phyloP scores from a whole-genome alignment of 2,113 vertebrate species.

The Antennarius striatus region DNA sequence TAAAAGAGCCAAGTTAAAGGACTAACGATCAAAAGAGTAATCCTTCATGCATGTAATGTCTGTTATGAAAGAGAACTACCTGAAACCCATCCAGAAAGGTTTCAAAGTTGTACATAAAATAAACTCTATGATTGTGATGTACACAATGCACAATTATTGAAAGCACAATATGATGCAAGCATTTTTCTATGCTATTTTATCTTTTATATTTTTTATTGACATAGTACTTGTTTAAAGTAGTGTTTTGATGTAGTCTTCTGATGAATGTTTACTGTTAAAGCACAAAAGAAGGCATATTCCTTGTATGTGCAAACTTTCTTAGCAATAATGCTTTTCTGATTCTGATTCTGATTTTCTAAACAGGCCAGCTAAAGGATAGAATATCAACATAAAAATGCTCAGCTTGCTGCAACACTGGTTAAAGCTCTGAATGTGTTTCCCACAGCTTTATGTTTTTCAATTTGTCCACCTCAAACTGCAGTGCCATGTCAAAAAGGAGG shows the following conservation, averaged over 20 bases:
- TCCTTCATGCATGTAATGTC: constrained; percentile 22
- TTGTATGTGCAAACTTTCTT: too few species aligned
- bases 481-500: constrained; percentile 14
- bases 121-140: too few species aligned
- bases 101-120: not conserved
- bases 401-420: not conserved
- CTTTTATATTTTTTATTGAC: too few species aligned
- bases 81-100: not conserved
- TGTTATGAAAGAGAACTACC: not conserved
- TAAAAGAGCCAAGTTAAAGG: constrained; percentile 32
- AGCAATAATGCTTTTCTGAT: too few species aligned
- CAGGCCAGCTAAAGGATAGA: not conserved
- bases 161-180: not conserved
- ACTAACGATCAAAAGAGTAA: constrained; percentile 29
- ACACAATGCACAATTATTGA: too few species aligned
- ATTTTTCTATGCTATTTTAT: too few species aligned
- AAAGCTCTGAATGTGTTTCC: constrained; percentile 4
- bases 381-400: not conserved
- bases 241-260: too few species aligned
- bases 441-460: constrained; percentile 6
- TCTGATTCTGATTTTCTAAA: not conserved
- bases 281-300: too few species aligned
- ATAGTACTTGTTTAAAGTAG: too few species aligned
- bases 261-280: too few species aligned
- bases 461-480: constrained; percentile 25